phyloP scores from a whole-genome alignment of 1,140 invertebrate genomes.

The Diabrotica virgifera region DNA sequence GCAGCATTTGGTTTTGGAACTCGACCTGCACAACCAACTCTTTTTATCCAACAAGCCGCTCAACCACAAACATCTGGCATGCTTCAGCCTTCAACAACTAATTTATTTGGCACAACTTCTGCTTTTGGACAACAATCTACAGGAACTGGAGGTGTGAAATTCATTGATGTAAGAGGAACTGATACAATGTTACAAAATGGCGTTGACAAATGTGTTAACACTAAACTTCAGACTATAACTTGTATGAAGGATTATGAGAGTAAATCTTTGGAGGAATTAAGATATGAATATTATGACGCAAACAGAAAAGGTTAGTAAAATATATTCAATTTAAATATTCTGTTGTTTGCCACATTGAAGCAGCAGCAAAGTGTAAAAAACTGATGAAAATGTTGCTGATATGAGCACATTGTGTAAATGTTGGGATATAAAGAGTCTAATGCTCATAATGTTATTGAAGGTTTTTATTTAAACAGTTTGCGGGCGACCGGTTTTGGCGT shows the following conservation, averaged over 20 bases:
- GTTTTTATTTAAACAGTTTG: no score
- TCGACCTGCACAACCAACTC: constrained; percentile 12
- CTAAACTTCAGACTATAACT: constrained; percentile 92
- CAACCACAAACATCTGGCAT: constrained; percentile 41
- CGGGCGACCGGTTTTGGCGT: no score
- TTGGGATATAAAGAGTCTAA: no score
- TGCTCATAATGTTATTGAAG: no score
- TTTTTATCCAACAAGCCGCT: constrained; percentile 22
- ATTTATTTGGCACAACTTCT: constrained; percentile 34
- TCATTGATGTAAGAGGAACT: constrained; percentile 79
- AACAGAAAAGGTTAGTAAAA: constrained; percentile 73
- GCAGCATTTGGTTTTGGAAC: constrained; percentile 56
- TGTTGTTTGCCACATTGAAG: not conserved
- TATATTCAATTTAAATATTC: not conserved
- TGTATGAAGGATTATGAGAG: constrained; percentile 97
- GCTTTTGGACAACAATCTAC: constrained; percentile 22
- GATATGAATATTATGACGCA: constrained; percentile 89
- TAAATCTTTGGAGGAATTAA: constrained; percentile 91
- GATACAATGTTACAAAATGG: constrained; percentile 91
- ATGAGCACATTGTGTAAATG: no score
- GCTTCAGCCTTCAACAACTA: constrained; percentile 35
- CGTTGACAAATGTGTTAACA: constrained; percentile 76
- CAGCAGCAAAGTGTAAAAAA: no score
- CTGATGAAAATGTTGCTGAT: no score
- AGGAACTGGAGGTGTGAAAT: constrained; percentile 79